Conservation (phyloP, 2,797 vertebrate species). For the Malurus leucopterus region DNA sequence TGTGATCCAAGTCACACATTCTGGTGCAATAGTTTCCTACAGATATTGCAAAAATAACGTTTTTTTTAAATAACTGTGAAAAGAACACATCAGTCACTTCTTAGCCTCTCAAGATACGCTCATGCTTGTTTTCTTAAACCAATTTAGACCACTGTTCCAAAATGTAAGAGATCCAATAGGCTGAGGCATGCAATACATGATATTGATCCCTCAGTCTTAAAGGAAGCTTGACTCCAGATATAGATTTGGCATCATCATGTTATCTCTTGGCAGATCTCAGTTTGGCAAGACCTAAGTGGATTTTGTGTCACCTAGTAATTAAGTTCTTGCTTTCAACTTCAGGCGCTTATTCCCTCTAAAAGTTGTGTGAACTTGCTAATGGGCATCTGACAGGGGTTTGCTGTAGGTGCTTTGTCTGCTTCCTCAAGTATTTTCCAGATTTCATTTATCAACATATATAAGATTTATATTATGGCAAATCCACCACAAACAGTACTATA, state of each 20-base stretch:
- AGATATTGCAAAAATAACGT: not conserved
- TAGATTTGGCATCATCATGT: not conserved
- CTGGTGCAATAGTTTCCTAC: not conserved
- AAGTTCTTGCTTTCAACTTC: not conserved
- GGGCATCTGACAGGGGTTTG: not conserved
- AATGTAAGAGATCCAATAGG: not conserved
- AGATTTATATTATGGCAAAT: not conserved
- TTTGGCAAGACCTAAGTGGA: not conserved
- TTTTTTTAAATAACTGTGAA: not conserved
- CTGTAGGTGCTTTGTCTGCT: not conserved
- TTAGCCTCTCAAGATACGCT: not conserved
- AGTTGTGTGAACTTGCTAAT: not conserved
- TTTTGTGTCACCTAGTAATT: not conserved
- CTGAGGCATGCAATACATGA: not conserved
- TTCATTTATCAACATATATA: not conserved
- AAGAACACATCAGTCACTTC: not conserved
- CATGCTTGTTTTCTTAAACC: not conserved
- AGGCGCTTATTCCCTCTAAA: not conserved
- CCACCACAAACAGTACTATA: not conserved
- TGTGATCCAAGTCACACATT: not conserved
- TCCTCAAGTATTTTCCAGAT: not conserved
- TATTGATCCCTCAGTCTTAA: not conserved
- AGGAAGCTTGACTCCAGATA: not conserved
- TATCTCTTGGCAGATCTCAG: not conserved
- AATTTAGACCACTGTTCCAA: not conserved